These are phyloP conservation scores for Caligus rogercresseyi DNA, from an alignment of 1,140 invertebrate species.

Conservation along the genomic window DNA sequence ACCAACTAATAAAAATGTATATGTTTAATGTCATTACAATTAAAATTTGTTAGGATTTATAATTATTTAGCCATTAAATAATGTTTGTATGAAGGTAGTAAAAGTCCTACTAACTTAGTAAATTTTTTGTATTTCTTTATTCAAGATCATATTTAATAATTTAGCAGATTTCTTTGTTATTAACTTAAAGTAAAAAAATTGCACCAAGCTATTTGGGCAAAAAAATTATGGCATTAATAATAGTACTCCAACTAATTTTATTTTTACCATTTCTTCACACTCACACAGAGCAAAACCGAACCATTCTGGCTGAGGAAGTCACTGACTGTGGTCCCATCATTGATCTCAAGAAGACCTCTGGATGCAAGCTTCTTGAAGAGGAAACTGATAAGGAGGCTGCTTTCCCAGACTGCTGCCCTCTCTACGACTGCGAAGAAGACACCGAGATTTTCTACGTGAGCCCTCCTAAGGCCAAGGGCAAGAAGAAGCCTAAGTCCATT, in stretches of 20 bases:
- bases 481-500: too few species aligned
- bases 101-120: too few species aligned
- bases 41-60: too few species aligned
- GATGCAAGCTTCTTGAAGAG: slow-evolving; percentile 2
- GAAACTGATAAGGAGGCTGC: not conserved
- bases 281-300: not conserved
- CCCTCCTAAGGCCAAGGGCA: not conserved
- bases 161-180: not conserved
- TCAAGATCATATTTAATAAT: not conserved
- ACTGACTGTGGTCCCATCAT: slow-evolving; percentile 14
- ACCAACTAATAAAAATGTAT: too few species aligned
- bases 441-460: slow-evolving; percentile 13
- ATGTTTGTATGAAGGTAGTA: too few species aligned
- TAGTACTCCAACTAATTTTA: not conserved
- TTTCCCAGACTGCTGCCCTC: slow-evolving; percentile 12
- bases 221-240: not conserved
- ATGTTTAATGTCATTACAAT: too few species aligned
- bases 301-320: slow-evolving; percentile 15
- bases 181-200: not conserved
- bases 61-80: too few species aligned
- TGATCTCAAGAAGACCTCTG: slow-evolving; percentile 7
- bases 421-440: slow-evolving; percentile 16
- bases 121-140: too few species aligned
- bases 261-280: not conserved
- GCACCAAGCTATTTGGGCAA: not conserved